phyloP scores from a whole-genome alignment of 1,140 invertebrate species.

The Ostrea denselamellosa region DNA sequence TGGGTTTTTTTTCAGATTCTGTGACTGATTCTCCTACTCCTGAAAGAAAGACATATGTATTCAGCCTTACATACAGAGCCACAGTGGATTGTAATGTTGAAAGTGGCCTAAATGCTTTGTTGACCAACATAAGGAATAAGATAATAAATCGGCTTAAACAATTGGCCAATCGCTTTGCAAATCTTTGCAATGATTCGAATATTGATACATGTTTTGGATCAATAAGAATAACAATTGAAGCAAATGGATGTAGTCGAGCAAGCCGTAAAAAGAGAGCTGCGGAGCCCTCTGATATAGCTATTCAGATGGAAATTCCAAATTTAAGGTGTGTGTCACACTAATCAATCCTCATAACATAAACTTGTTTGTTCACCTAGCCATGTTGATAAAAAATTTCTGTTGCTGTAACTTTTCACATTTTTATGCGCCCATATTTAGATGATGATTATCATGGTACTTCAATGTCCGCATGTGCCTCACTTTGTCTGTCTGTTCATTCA shows the following conservation, averaged over 20 bases:
- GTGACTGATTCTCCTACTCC: not conserved
- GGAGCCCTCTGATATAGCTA: not conserved
- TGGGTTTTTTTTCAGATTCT: too few relatives aligned
- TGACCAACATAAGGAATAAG: not conserved
- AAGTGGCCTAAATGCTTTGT: too few relatives aligned
- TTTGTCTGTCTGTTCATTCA: not conserved
- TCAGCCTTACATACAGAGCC: not conserved
- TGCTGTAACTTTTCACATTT: too few relatives aligned
- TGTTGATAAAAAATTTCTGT: too few relatives aligned
- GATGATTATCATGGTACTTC: too few relatives aligned
- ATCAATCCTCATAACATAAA: too few relatives aligned
- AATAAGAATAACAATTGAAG: not conserved
- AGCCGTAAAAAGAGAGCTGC: conserved; percentile 14
- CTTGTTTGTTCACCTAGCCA: too few relatives aligned
- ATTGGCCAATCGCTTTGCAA: not conserved
- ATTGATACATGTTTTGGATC: not conserved
- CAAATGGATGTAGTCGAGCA: not conserved
- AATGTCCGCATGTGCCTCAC: too few relatives aligned
- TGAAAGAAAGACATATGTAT: not conserved
- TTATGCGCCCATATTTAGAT: too few relatives aligned
- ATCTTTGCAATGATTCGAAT: not conserved
- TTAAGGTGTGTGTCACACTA: not conserved
- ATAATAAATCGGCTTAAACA: not conserved
- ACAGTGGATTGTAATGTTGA: not conserved
- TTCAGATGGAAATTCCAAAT: conserved; percentile 27